Evolutionary conservation across 2,113 vertebrate genomes (phyloP), one percentile per base, ranked within the genome.

Genomic region (Lepidothrix coronata): DNA sequence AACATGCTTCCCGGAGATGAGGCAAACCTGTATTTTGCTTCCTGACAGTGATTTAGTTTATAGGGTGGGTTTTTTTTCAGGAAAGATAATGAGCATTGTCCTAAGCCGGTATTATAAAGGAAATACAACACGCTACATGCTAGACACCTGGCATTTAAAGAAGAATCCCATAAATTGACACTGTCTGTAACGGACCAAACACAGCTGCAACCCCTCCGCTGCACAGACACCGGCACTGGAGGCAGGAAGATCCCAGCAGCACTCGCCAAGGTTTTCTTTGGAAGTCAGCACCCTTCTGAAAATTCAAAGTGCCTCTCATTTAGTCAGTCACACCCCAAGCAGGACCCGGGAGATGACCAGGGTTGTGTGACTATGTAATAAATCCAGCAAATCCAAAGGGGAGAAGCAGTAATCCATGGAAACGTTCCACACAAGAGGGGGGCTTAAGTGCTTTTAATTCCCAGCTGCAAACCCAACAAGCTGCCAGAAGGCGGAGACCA

Each of bases 41-140:
- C 73, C 91, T 91, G 82, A 95, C 89, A 96, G 88, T 74, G 89
- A 96, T 95, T 94, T 87, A 95, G 70, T 92, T 96, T 87, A 93
- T 52, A 86, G 89, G 78, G 52, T 76, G 74, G 24, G 6, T 62
- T 54, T 25, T 10, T 58, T 73, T 90, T 76, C n/a, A 79, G 52
- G 49, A 81, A 90, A 90, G 66, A 91, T 91, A 85, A 92, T 71
- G 89, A 96, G 73, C 72, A 67, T 94, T 92, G 78, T 96, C 84
- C 78, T 58, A 80, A 95, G 59, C 86, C 81, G 73, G 92, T 72
- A 76, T 84, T 91, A 93, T 70, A 76, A 81, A 80, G 75, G 93
- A 84, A 95, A 84, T 51, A 27, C 54, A 65, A 55, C n/a, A 57
- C 1, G 1, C 8, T 59, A 61, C 49, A 63, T 49, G 51, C 67